Evolutionary conservation across 2,113 vertebrate species (phyloP).

Genomic region (Sinocyclocheilus rhinocerous): DNA sequence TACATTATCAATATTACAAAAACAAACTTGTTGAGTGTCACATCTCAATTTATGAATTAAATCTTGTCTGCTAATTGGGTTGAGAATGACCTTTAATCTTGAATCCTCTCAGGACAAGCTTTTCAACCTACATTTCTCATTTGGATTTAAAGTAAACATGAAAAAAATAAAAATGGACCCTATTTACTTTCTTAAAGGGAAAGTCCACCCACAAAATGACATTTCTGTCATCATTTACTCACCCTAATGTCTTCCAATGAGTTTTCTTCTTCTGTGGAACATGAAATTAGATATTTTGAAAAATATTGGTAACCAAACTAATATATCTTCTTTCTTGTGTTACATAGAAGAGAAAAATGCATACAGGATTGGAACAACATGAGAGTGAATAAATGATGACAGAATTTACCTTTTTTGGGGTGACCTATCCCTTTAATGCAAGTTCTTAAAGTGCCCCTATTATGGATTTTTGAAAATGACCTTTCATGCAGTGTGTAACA

Average conservation of each 20-base stretch:
- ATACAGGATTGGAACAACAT: too few relatives aligned
- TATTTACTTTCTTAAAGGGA: neutral
- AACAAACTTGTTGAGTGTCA: slow-evolving; percentile 30
- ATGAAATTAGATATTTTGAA: neutral
- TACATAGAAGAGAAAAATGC: neutral
- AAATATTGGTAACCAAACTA: neutral
- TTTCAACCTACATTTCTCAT: neutral
- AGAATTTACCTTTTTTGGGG: too few relatives aligned
- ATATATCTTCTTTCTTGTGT: neutral
- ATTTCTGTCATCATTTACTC: neutral
- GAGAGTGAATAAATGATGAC: too few relatives aligned
- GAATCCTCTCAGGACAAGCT: neutral
- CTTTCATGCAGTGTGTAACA: too few relatives aligned
- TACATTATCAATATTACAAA: slow-evolving; percentile 20
- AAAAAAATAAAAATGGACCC: neutral
- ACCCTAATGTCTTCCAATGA: neutral
- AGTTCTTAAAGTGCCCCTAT: neutral
- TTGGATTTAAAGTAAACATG: neutral
- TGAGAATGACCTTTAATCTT: neutral
- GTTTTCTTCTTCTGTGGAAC: neutral
- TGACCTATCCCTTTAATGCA: neutral
- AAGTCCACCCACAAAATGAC: neutral
- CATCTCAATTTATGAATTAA: slow-evolving; percentile 2
- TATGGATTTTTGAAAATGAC: too few relatives aligned
- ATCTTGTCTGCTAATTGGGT: slow-evolving; percentile 16